phyloP scores from a whole-genome alignment of 2,797 vertebrate genomes.

The Balearica regulorum region DNA sequence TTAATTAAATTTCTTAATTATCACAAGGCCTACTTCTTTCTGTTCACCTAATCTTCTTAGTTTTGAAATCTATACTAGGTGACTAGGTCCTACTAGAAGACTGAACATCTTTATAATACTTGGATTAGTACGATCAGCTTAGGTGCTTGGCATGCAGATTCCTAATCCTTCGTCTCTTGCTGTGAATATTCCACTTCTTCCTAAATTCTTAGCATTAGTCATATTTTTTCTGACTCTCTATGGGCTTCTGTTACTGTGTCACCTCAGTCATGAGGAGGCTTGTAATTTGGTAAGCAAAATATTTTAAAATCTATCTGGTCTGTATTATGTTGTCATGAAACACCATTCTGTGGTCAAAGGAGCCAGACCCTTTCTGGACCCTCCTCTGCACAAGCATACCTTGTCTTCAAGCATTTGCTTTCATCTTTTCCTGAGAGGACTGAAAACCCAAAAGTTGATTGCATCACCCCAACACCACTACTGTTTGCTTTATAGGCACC shows the following conservation, averaged over 20 bases:
- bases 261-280: background rate
- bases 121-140: rapidly evolving
- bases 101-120: background rate
- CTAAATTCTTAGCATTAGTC: background rate
- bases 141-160: background rate
- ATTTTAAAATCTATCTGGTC: background rate
- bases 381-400: background rate
- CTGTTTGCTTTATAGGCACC: background rate
- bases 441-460: background rate
- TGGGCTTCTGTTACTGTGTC: background rate
- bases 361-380: background rate
- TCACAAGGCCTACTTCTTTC: background rate
- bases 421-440: background rate
- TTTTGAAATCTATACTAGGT: background rate
- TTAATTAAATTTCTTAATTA: background rate
- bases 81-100: background rate
- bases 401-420: background rate
- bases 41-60: background rate
- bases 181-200: background rate
- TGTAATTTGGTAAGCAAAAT: background rate
- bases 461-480: background rate
- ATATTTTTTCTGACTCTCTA: background rate
- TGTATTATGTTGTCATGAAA: background rate
- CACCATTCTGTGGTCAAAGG: background rate
- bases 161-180: background rate